Base-by-base conservation (phyloP, 2,888 invertebrate genomes). In the Trimorus sp. region DNA sequence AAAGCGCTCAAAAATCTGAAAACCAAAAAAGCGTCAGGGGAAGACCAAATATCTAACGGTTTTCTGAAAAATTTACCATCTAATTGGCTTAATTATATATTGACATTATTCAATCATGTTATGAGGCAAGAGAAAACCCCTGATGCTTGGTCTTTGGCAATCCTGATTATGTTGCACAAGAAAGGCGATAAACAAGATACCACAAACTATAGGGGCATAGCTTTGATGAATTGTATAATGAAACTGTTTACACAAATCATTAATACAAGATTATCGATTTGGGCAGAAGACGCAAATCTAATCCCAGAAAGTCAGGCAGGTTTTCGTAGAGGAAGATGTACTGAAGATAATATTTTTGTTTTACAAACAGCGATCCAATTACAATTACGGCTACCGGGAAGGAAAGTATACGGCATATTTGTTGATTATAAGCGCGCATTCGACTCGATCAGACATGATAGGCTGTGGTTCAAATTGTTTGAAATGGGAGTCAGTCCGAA, bases 41-140 rank as follows among this genome's bases (percentile, higher is more conserved):
- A 69, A 37, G 56, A 59, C 14, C 45, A 58, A 58, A 58, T 48
- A 14, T 48, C 49, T 12, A 69, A 69, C 6, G 69, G 45, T 15
- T 49, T 69, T 48, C 26, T 69, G 37, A 69, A 58, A 59, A 12
- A 14, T 6, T 40, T 69, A 12, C 69, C 69, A 3, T 11, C 15
- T 14, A 69, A 69, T 37, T 69, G 69, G 69, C 38, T 16, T 16
- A 37, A 26, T 9, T 69, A 58, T 42, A 14, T 69, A 1, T 36
- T 40, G 48, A 11, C 11, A 8, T 36, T 58, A 15, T 69, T 69
- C 12, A 48, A 48, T 14, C 36, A 48, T 11, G 53, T 58, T 36
- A 49, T 45, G n/a, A 2, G 14, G 1, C 9, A 9, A 15, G 69
- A 69, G 49, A 14, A 48, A 14, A 1, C 49, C 38, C 38, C 53